phyloP scores from a whole-genome alignment of 1,140 invertebrate species.

The Ephestia elutella region DNA sequence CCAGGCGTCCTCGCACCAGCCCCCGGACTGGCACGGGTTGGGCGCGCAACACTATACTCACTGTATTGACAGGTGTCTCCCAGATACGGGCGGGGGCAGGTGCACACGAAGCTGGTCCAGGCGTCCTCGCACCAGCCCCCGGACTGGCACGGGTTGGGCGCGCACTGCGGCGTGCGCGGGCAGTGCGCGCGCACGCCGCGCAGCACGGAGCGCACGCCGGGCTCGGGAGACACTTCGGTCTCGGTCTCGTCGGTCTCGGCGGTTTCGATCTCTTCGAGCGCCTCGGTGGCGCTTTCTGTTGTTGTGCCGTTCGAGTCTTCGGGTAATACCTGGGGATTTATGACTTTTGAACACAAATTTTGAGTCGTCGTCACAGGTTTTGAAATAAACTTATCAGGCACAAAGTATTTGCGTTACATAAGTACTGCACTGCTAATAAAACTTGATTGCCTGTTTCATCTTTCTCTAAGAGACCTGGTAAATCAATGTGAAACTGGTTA shows the following conservation, averaged over 20 bases:
- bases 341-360: too few species aligned
- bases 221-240: constrained; percentile 14
- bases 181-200: constrained; percentile 79
- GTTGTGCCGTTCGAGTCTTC: constrained; percentile 34
- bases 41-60: constrained; percentile 77
- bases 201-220: constrained; percentile 33
- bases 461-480: too few species aligned
- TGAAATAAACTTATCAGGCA: too few species aligned
- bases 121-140: constrained; percentile 89
- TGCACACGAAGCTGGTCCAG: constrained; percentile 88
- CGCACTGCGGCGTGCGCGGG: constrained; percentile 85
- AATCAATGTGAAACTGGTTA: too few species aligned
- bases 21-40: constrained; percentile 90
- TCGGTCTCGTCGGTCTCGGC: constrained; percentile 13
- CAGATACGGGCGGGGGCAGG: constrained; percentile 87
- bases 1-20: constrained; percentile 91
- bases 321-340: constrained; percentile 38
- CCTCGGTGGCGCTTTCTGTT: constrained; percentile 18
- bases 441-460: too few species aligned
- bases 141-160: constrained; percentile 89
- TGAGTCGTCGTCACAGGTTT: too few species aligned
- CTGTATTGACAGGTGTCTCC: constrained; percentile 89
- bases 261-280: constrained; percentile 5
- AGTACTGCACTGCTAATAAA: too few species aligned
- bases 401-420: too few species aligned